Evolutionary conservation across 2,113 vertebrate species (phyloP).

Genomic region (Melanostigma gelatinosum): DNA sequence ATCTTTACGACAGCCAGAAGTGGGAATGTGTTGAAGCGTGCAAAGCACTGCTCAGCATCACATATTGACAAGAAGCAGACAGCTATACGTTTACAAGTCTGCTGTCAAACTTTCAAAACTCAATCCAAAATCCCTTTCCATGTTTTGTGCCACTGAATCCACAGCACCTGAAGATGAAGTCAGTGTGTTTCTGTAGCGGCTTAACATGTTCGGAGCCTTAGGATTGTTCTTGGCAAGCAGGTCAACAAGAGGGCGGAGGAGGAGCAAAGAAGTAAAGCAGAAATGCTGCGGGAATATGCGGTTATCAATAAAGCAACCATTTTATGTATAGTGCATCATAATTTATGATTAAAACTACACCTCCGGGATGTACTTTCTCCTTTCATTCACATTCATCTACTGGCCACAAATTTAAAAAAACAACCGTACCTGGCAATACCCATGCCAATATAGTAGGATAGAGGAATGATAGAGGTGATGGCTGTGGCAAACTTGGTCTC

Average conservation of each 20-base stretch:
- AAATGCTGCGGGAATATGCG: constrained; percentile 81
- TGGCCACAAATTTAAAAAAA: too few relatives aligned
- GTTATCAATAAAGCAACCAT: not conserved
- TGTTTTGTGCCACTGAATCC: constrained; percentile 1
- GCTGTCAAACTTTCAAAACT: not conserved
- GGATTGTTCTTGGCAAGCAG: not conserved
- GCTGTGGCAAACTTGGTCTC: constrained; percentile 84
- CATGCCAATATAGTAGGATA: constrained; percentile 94
- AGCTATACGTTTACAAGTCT: not conserved
- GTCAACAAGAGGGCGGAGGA: constrained; percentile 85
- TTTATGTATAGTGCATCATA: not conserved
- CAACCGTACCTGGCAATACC: constrained; percentile 88
- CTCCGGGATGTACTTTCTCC: not conserved
- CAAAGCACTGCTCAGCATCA: not conserved
- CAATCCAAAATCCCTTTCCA: not conserved
- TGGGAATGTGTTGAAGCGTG: not conserved
- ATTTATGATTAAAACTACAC: not conserved
- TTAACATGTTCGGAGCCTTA: not conserved
- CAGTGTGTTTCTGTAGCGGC: not conserved
- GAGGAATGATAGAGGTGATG: constrained; percentile 87
- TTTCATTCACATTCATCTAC: not conserved
- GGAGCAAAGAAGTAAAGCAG: constrained; percentile 88
- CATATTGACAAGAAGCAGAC: not conserved
- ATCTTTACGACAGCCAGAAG: not conserved
- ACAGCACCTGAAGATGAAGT: not conserved